These are phyloP conservation scores for Papilio protenor DNA, from an alignment of 2,888 invertebrate genomes.

Conservation along the genomic window DNA sequence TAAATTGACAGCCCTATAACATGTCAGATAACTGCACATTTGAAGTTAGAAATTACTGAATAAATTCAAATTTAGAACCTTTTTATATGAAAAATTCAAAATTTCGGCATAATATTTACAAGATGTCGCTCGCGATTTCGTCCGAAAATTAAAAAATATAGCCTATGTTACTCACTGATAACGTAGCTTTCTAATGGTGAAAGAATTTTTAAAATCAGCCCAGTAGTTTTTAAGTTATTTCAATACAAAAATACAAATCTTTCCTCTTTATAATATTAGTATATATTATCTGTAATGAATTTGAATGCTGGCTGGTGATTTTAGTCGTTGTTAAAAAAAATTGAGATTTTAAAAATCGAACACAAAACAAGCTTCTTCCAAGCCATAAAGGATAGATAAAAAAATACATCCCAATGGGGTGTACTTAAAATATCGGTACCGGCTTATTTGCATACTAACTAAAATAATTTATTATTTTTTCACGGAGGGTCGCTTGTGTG, in stretches of 20 bases:
- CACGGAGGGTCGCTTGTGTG: slow-evolving; percentile 76
- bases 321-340: slow-evolving; percentile 9
- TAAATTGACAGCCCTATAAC: neutral
- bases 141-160: too few species aligned
- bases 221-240: too few species aligned
- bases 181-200: too few species aligned
- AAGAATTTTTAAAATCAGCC: too few species aligned
- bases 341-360: slow-evolving; percentile 28
- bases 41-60: neutral
- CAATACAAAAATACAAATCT: too few species aligned
- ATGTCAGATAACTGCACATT: neutral
- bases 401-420: slow-evolving; percentile 77
- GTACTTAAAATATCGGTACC: slow-evolving; percentile 81
- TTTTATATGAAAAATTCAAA: too few species aligned
- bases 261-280: neutral
- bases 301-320: neutral
- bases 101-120: too few species aligned
- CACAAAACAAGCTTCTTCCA: slow-evolving; percentile 57
- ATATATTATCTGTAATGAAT: neutral
- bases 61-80: neutral
- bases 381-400: slow-evolving; percentile 74
- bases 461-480: slow-evolving; percentile 85
- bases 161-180: too few species aligned
- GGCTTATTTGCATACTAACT: slow-evolving; percentile 84
- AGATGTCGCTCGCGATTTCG: too few species aligned